Evolutionary conservation across 2,797 vertebrate genomes (phyloP).

Genomic region (Cichlasoma orientale): DNA sequence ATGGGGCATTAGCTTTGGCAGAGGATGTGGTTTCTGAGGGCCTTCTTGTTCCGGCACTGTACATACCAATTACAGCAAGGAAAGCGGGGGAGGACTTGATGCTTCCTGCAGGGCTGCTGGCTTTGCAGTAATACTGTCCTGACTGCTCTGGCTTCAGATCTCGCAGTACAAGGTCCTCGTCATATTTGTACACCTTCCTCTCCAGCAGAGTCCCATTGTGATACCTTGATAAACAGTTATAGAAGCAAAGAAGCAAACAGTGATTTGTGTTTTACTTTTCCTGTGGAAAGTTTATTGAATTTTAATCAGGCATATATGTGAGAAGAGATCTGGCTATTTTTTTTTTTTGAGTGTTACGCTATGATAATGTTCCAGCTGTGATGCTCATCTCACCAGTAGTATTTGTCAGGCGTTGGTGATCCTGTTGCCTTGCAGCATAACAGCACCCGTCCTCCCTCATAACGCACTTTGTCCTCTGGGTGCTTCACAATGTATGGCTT

Average conservation of each 20-base stretch:
- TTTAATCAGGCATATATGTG: too few relatives aligned
- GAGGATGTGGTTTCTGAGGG: constrained; percentile 1
- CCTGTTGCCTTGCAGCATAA: constrained; percentile 93
- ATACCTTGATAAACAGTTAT: constrained; percentile 82
- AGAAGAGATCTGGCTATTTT: too few relatives aligned
- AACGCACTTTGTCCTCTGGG: constrained; percentile 87
- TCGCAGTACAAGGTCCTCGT: constrained; percentile 82
- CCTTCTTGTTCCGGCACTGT: not conserved
- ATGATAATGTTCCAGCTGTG: not conserved
- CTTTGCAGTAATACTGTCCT: constrained; percentile 92
- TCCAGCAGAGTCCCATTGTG: constrained; percentile 92
- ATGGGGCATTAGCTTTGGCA: not conserved
- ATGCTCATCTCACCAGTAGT: constrained; percentile 87
- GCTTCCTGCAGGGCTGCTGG: constrained; percentile 85
- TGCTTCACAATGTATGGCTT: constrained; percentile 92
- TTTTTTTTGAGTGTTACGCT: not conserved
- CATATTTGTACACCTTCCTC: constrained; percentile 76
- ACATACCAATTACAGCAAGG: constrained; percentile 88
- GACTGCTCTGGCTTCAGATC: constrained; percentile 81
- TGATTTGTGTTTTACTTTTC: not conserved
- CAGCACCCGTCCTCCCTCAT: constrained; percentile 86
- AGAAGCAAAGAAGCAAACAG: not conserved
- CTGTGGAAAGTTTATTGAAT: not conserved
- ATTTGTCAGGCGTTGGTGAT: constrained; percentile 87
- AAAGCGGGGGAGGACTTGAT: constrained; percentile 85